phyloP scores from a whole-genome alignment of 2,113 vertebrate genomes.

The Corythaixoides concolor region DNA sequence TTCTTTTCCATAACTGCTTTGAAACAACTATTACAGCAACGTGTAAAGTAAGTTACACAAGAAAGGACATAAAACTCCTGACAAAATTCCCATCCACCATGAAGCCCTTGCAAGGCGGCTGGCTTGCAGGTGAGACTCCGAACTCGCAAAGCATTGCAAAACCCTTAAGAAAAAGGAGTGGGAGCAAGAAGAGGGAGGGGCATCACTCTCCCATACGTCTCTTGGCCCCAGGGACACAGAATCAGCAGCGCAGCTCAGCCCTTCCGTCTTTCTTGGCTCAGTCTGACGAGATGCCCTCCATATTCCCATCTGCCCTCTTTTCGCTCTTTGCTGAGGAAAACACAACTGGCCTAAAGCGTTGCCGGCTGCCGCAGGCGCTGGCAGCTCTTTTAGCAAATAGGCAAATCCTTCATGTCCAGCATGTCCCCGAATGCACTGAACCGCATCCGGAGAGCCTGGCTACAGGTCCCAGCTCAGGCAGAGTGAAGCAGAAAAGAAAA shows the following conservation, averaged over 20 bases:
- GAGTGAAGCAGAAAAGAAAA: neutral
- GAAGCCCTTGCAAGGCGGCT: neutral
- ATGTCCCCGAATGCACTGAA: neutral
- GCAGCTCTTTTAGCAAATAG: neutral
- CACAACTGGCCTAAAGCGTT: neutral
- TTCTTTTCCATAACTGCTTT: neutral
- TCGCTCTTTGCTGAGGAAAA: neutral
- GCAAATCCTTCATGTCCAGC: constrained; percentile 37
- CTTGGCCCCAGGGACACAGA: neutral
- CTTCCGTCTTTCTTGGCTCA: neutral
- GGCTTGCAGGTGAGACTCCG: neutral
- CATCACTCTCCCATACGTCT: fast-evolving
- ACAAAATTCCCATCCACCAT: neutral
- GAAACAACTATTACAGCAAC: neutral
- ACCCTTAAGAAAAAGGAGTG: neutral
- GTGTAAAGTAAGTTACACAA: neutral
- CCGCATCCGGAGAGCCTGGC: neutral
- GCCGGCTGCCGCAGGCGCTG: neutral
- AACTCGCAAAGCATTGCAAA: neutral
- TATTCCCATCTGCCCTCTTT: constrained; percentile 15
- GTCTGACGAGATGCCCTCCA: neutral
- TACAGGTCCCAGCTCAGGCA: neutral
- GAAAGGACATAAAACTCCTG: neutral
- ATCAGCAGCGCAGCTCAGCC: neutral
- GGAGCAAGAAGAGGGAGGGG: neutral